phyloP scores from a whole-genome alignment of 2,113 vertebrate genomes.

The Ascaphus truei region DNA sequence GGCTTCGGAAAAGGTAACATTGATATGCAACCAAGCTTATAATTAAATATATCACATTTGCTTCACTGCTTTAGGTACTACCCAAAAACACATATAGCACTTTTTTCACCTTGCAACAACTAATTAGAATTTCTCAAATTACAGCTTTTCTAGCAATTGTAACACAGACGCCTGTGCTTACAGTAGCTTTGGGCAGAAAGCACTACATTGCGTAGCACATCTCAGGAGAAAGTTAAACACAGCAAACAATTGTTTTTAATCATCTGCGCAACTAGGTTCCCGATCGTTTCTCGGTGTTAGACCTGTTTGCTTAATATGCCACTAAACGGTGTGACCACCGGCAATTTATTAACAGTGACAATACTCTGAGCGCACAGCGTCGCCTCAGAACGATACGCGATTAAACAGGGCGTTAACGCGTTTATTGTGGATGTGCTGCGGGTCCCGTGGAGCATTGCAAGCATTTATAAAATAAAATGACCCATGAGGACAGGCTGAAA shows the following conservation, averaged over 20 bases:
- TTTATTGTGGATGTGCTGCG: no score
- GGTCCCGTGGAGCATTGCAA: no score
- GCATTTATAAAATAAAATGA: no score
- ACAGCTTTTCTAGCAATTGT: conserved; percentile 11
- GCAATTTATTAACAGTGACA: background rate
- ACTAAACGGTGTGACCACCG: background rate
- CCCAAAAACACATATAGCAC: conserved; percentile 31
- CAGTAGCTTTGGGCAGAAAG: conserved; percentile 18
- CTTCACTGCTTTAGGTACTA: conserved; percentile 31
- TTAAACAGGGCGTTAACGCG: no score
- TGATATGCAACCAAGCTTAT: conserved; percentile 24
- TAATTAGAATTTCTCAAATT: conserved; percentile 35
- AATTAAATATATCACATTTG: conserved; percentile 37
- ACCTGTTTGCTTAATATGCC: background rate
- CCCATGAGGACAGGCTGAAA: no score
- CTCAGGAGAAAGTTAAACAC: background rate
- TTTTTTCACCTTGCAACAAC: conserved; percentile 35
- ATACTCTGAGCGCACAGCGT: no score
- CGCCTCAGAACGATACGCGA: no score
- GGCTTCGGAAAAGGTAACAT: conserved; percentile 17
- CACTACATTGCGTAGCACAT: background rate
- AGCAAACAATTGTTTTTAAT: background rate
- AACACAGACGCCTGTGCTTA: conserved; percentile 22
- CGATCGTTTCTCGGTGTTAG: background rate
- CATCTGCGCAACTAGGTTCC: background rate